phyloP scores from a whole-genome alignment of 2,888 invertebrate species.

The Xestia xanthographa region DNA sequence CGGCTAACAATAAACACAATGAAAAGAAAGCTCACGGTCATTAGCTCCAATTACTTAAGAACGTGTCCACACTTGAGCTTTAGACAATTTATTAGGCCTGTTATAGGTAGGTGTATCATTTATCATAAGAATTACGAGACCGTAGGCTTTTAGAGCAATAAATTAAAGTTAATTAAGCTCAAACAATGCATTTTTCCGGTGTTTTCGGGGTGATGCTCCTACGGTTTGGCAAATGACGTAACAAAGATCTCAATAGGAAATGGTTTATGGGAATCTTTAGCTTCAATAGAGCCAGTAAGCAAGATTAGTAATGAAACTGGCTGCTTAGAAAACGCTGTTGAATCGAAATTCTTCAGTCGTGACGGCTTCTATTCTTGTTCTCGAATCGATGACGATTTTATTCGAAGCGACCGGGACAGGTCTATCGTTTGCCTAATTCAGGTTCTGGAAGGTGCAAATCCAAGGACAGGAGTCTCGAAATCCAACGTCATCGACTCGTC shows the following conservation, averaged over 20 bases:
- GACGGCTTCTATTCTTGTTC: background rate
- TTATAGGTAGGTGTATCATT: constrained; percentile 16
- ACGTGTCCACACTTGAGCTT: constrained; percentile 51
- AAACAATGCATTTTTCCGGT: background rate
- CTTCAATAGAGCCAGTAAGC: background rate
- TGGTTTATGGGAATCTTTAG: background rate
- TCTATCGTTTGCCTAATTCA: background rate
- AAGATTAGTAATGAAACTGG: background rate
- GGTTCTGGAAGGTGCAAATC: background rate
- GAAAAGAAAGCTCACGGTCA: constrained; percentile 62
- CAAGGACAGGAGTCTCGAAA: background rate
- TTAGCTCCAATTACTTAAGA: constrained; percentile 65
- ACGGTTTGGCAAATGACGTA: too few species aligned
- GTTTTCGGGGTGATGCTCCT: background rate
- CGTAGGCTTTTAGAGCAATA: background rate
- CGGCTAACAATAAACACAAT: constrained; percentile 56
- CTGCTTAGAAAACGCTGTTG: background rate
- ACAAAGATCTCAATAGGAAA: background rate
- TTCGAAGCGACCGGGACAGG: background rate
- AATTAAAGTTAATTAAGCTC: background rate
- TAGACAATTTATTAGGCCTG: constrained; percentile 33
- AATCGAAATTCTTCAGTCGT: background rate
- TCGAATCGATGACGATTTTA: background rate
- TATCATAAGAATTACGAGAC: constrained; percentile 11
- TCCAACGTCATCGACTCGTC: background rate